Conservation (phyloP, 2,113 vertebrate species). For the Cygnus atratus region DNA sequence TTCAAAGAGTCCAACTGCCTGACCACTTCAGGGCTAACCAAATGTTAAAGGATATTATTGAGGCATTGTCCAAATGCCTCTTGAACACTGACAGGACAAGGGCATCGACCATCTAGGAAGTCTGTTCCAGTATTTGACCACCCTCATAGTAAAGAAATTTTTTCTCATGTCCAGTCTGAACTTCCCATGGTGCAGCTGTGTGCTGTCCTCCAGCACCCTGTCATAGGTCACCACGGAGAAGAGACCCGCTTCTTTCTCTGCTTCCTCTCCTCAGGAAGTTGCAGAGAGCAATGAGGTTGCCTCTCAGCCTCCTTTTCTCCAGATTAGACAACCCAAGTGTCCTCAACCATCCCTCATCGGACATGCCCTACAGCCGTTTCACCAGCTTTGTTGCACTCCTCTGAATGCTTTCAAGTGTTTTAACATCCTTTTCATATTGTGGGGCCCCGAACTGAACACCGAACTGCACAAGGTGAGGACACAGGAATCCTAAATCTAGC, state of each 20-base stretch:
- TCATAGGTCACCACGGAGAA: too few species aligned
- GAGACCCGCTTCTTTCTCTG: not conserved
- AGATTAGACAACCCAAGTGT: not conserved
- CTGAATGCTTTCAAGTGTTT: not conserved
- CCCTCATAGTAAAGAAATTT: not conserved
- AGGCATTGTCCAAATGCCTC: too few species aligned
- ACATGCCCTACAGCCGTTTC: not conserved
- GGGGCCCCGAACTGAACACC: not conserved
- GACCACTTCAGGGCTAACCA: not conserved
- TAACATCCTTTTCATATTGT: not conserved
- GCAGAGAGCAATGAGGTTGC: not conserved
- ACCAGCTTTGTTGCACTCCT: not conserved
- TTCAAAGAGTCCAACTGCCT: not conserved
- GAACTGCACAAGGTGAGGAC: not conserved
- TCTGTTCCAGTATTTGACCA: not conserved
- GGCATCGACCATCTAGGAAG: not conserved
- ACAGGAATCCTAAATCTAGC: not conserved
- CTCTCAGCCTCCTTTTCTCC: not conserved
- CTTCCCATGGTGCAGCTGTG: too few species aligned
- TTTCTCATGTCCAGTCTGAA: not conserved
- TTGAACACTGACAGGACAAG: not conserved
- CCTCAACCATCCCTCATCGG: not conserved
- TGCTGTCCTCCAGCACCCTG: not conserved
- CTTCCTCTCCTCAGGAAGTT: not conserved
- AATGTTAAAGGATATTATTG: not conserved